phyloP scores from a whole-genome alignment of 1,140 invertebrate species.

The Ectropis grisescens region DNA sequence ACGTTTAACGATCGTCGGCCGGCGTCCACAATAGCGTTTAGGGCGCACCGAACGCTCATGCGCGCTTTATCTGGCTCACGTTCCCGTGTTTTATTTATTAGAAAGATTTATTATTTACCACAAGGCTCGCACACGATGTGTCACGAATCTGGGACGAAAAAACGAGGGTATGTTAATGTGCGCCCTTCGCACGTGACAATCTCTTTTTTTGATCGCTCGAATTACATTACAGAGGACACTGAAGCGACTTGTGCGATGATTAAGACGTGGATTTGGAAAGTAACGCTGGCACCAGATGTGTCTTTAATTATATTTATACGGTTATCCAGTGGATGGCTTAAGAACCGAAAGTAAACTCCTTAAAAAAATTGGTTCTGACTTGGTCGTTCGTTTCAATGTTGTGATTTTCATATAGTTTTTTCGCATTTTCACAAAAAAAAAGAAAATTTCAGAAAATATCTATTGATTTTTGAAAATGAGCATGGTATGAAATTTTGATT shows the following conservation, averaged over 20 bases:
- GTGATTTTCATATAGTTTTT: too few species aligned
- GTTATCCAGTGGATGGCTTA: background rate
- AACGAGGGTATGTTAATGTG: constrained; percentile 60
- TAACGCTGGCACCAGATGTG: too few species aligned
- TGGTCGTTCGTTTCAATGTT: too few species aligned
- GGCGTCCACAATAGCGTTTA: constrained; percentile 49
- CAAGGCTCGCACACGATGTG: constrained; percentile 56
- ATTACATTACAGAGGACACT: constrained; percentile 2
- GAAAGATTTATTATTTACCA: constrained; percentile 67
- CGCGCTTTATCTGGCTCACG: constrained; percentile 61
- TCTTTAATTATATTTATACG: background rate
- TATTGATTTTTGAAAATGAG: too few species aligned
- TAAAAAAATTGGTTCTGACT: background rate
- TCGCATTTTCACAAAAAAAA: too few species aligned
- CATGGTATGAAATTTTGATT: too few species aligned
- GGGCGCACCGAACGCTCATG: constrained; percentile 44
- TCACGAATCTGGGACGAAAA: constrained; percentile 62
- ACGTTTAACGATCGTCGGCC: constrained; percentile 58
- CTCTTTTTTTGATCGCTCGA: constrained; percentile 37
- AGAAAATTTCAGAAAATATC: too few species aligned
- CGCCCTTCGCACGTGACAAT: constrained; percentile 49
- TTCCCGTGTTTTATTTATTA: constrained; percentile 67
- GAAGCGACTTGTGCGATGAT: background rate
- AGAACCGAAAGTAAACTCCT: background rate
- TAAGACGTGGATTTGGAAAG: too few species aligned